Percentiles rank a stretch among this genome's conserved stretches.
phyloP scores from a whole-genome alignment of 2,888 invertebrate genomes.

The Heliconius charithonia region DNA sequence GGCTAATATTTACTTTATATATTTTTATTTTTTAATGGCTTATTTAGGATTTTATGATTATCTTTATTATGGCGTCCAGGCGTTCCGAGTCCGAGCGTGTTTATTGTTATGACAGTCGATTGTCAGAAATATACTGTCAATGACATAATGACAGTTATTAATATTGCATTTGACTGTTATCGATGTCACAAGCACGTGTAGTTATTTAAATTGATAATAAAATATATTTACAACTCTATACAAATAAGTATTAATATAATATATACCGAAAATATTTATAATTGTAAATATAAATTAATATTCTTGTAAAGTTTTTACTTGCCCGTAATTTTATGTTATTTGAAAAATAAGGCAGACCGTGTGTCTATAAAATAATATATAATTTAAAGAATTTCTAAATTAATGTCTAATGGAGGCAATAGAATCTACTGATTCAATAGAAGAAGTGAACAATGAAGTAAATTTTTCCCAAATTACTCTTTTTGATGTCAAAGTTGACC shows the following conservation, averaged over 20 bases:
- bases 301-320: neutral
- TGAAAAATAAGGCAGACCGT: too few species aligned
- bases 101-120: too few species aligned
- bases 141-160: neutral
- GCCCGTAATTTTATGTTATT: neutral
- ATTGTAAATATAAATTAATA: neutral
- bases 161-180: too few species aligned
- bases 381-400: conserved; percentile 10
- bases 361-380: neutral
- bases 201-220: conserved; percentile 12
- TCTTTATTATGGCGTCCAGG: too few species aligned
- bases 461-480: conserved; percentile 67
- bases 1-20: too few species aligned
- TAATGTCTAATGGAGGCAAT: conserved; percentile 36
- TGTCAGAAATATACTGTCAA: too few species aligned
- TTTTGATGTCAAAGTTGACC: conserved; percentile 72
- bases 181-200: conserved; percentile 22
- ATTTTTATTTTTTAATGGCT: too few species aligned
- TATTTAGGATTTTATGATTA: too few species aligned
- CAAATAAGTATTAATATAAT: neutral
- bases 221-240: neutral
- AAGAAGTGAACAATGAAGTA: conserved; percentile 40
- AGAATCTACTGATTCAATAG: conserved; percentile 17
- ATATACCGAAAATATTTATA: neutral
- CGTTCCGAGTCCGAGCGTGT: too few species aligned